phyloP scores from a whole-genome alignment of 1,140 invertebrate genomes.

The Anadara kagoshimensis region DNA sequence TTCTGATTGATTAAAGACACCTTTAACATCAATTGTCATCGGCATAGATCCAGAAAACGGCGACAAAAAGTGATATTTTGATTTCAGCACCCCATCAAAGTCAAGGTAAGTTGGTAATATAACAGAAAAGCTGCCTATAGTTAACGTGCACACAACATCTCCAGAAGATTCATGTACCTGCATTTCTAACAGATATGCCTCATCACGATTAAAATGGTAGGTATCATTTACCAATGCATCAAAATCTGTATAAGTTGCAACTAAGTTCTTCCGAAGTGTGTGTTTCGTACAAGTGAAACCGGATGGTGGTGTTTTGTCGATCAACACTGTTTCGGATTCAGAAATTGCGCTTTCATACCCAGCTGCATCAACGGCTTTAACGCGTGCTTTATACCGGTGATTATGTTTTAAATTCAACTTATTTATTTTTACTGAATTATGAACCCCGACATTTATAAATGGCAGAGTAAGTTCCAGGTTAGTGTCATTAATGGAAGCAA shows the following conservation, averaged over 20 bases:
- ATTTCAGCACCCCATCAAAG: background rate
- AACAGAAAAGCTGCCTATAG: too few species aligned
- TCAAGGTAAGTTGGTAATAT: too few species aligned
- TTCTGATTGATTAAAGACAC: too few species aligned
- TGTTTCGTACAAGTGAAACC: background rate
- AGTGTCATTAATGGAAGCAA: background rate
- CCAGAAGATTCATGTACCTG: too few species aligned
- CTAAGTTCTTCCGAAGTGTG: background rate
- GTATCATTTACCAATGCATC: too few species aligned
- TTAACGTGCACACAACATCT: too few species aligned
- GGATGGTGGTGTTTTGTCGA: conserved; percentile 11
- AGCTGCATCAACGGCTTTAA: conserved; percentile 11
- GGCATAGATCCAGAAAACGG: too few species aligned
- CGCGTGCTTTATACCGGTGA: background rate
- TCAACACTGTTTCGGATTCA: conserved; percentile 2
- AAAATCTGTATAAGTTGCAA: too few species aligned
- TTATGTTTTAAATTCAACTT: conserved; percentile 7
- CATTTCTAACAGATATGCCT: too few species aligned
- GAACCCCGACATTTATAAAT: background rate
- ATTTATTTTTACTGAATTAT: background rate
- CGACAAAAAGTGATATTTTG: background rate
- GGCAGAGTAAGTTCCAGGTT: background rate
- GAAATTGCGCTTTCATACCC: background rate
- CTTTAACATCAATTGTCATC: too few species aligned
- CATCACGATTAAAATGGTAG: too few species aligned